Evolutionary conservation across 2,888 invertebrate genomes (phyloP).

Genomic region (Euclidia mi): DNA sequence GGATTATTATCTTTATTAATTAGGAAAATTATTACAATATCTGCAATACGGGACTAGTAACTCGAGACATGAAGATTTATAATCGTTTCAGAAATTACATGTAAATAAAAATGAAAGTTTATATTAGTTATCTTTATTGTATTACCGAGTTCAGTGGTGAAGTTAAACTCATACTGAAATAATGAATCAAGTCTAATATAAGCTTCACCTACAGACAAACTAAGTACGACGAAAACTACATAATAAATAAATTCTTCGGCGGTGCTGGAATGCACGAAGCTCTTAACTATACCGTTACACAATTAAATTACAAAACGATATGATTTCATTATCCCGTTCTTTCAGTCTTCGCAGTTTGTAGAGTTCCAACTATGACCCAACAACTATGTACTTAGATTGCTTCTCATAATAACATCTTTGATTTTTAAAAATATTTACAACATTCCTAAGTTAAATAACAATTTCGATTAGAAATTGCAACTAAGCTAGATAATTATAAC

Average conservation of each 20-base stretch:
- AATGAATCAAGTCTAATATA: slow-evolving; percentile 54
- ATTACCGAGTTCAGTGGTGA: slow-evolving; percentile 13
- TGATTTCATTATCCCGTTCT: slow-evolving; percentile 87
- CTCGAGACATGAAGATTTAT: slow-evolving; percentile 26
- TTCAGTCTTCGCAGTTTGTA: slow-evolving; percentile 89
- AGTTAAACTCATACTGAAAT: slow-evolving; percentile 30
- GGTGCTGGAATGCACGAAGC: slow-evolving; percentile 78
- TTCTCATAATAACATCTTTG: slow-evolving; percentile 75
- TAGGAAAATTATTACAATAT: slow-evolving; percentile 32
- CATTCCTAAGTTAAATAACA: slow-evolving; percentile 74
- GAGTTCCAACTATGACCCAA: slow-evolving; percentile 86
- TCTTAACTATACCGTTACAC: slow-evolving; percentile 83
- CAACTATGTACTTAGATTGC: slow-evolving; percentile 82
- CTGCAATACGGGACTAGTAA: slow-evolving; percentile 19
- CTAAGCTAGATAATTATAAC: slow-evolving; percentile 68
- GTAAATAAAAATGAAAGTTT: slow-evolving; percentile 27
- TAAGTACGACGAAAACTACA: slow-evolving; percentile 63
- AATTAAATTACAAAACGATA: slow-evolving; percentile 89
- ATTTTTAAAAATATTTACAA: slow-evolving; percentile 80
- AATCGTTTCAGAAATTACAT: slow-evolving; percentile 26
- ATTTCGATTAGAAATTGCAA: slow-evolving; percentile 72
- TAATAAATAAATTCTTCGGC: slow-evolving; percentile 69
- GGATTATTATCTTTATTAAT: slow-evolving; percentile 34
- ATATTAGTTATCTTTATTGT: slow-evolving; percentile 25
- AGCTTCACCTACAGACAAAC: slow-evolving; percentile 63